Conservation (phyloP, 2,888 invertebrate genomes). For the Pecten maximus region DNA sequence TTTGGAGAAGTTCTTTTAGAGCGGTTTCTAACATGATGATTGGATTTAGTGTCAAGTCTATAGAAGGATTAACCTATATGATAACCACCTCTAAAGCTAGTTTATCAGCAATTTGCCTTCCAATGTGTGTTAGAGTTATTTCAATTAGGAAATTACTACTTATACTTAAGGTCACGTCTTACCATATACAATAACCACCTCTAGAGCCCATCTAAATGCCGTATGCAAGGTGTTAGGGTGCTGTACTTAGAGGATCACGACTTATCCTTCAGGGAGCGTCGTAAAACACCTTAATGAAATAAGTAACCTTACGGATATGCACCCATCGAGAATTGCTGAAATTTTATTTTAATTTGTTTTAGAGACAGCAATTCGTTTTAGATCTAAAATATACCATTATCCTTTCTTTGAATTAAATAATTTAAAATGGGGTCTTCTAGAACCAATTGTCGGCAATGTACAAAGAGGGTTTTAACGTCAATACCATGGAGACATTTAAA, state of each 20-base stretch:
- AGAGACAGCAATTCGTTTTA: neutral
- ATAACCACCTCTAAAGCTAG: neutral
- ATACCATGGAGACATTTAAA: neutral
- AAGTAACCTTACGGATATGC: neutral
- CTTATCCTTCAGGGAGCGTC: neutral
- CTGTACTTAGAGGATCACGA: neutral
- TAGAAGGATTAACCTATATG: neutral
- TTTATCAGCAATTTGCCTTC: neutral
- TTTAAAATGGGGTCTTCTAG: neutral
- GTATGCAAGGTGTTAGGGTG: too few species aligned
- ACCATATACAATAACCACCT: too few species aligned
- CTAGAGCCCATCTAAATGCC: too few species aligned
- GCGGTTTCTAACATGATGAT: neutral
- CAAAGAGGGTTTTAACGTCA: neutral
- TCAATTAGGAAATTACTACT: neutral
- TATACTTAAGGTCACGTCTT: too few species aligned
- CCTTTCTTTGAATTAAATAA: neutral
- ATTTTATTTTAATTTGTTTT: neutral
- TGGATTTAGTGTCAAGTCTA: slow-evolving; percentile 13
- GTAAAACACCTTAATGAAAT: neutral
- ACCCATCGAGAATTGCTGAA: neutral
- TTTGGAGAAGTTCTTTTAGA: neutral
- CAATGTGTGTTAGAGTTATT: neutral
- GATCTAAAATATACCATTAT: neutral
- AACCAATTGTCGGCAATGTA: neutral